Percentiles rank a stretch among this genome's conserved stretches.
phyloP scores from a whole-genome alignment of 1,140 invertebrate species.

The Cyphomyrmex costatus region DNA sequence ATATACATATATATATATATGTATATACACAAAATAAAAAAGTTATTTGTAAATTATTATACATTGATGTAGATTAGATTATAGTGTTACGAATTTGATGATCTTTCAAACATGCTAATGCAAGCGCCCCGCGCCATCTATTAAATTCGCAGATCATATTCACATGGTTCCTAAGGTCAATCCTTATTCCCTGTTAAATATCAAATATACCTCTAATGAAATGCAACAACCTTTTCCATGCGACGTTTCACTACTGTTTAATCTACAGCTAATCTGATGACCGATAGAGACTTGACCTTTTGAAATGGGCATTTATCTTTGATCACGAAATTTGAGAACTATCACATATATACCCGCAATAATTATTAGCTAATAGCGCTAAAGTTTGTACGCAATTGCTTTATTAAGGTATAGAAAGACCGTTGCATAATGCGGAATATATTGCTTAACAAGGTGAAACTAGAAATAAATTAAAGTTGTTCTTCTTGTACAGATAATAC shows the following conservation, averaged over 20 bases:
- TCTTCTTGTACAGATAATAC: not conserved
- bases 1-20: too few relatives aligned
- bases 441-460: slow-evolving; percentile 19
- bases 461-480: slow-evolving; percentile 9
- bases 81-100: not conserved
- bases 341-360: not conserved
- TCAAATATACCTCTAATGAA: slow-evolving; percentile 35
- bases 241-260: slow-evolving; percentile 27
- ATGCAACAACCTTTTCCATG: slow-evolving; percentile 23
- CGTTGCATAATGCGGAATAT: not conserved
- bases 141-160: slow-evolving; percentile 42
- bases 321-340: slow-evolving; percentile 45
- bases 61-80: not conserved
- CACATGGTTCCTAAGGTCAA: not conserved
- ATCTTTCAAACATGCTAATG: slow-evolving; percentile 19
- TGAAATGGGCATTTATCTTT: slow-evolving; percentile 20
- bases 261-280: slow-evolving; percentile 20
- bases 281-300: slow-evolving; percentile 36
- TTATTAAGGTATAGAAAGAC: not conserved
- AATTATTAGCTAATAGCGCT: not conserved
- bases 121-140: not conserved
- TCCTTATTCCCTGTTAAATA: slow-evolving; percentile 6
- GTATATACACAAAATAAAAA: too few relatives aligned
- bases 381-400: slow-evolving; percentile 10
- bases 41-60: not conserved